Evolutionary conservation across 2,797 vertebrate species (phyloP), one percentile per base, ranked within the genome.

Genomic region (Ceryle rudis): DNA sequence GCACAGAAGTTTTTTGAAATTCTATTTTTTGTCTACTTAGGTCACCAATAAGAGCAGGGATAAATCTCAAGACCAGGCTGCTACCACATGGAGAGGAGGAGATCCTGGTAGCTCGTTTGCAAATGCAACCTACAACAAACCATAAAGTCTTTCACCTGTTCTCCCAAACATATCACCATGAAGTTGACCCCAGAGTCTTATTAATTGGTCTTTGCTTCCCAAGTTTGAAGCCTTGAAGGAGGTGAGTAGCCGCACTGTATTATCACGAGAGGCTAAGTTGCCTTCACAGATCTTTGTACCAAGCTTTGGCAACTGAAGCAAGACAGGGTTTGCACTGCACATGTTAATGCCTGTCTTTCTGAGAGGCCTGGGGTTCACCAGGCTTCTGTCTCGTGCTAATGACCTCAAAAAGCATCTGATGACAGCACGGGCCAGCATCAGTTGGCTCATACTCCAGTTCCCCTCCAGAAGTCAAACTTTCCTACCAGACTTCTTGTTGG

Each of bases 21-120:
- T 41, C 70, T 95, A 62, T 80, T 84, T 88, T 93, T 70, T 64
- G 33, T 65, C 78, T 88, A 42, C 66, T 90, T 87, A 44, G 77
- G 41, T 90, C 60, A 64, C 44, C 0, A 1, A 52, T 77, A 91
- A 86, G 47, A 84, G 52, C 15, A 55, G 64, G 47, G 60, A 79
- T 93, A 95, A 95, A 83, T 72, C 77, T 93, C 41, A 73, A 78
- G 44, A 61, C 42, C 1, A 11, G 74, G n/a, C 61, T 91, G 73
- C 80, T 92, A 46, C 57, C 37, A 54, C 10, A 31, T 5, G 22
- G 49, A 37, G 33, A 74, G 42, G 54, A 93, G 29, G 35, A 93
- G 44, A 93, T 79, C 16, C 18, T 78, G 42, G 42, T 89, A 75
- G 26, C 11, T 81, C 6, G 0, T 69, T 80, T 79, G 71, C 20